Evolutionary conservation across 2,113 vertebrate species (phyloP).

Genomic region (Tragelaphus buxtoni): DNA sequence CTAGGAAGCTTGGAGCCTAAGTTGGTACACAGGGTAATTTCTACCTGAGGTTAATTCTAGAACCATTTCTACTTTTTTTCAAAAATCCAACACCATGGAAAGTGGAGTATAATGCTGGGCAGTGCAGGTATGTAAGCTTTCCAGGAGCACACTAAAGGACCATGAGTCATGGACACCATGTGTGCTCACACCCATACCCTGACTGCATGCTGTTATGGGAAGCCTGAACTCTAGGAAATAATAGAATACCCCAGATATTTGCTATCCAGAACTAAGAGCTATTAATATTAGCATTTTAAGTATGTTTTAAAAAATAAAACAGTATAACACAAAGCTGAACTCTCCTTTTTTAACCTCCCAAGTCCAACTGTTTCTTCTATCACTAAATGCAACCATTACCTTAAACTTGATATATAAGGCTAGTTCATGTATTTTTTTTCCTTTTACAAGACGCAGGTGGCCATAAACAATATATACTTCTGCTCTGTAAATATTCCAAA

Average conservation of each 20-base stretch:
- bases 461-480: not conserved
- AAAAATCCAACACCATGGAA: not conserved
- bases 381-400: not conserved
- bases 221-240: not conserved
- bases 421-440: not conserved
- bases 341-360: not conserved
- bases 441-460: not conserved
- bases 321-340: not conserved
- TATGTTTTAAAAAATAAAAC: not conserved
- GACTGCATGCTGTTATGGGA: not conserved
- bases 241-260: not conserved
- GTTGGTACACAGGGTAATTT: not conserved
- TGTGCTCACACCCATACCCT: not conserved
- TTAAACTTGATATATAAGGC: not conserved
- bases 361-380: not conserved
- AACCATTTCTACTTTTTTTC: not conserved
- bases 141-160: not conserved
- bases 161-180: fast-evolving
- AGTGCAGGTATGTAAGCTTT: not conserved
- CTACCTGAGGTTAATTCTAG: not conserved
- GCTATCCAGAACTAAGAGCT: not conserved
- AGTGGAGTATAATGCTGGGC: not conserved
- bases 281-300: not conserved
- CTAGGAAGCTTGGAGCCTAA: not conserved
- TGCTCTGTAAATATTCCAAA: not conserved